Evolutionary conservation across 2,888 invertebrate species (phyloP), one percentile per base, ranked within the genome.

Genomic region (Eulithis prunata): DNA sequence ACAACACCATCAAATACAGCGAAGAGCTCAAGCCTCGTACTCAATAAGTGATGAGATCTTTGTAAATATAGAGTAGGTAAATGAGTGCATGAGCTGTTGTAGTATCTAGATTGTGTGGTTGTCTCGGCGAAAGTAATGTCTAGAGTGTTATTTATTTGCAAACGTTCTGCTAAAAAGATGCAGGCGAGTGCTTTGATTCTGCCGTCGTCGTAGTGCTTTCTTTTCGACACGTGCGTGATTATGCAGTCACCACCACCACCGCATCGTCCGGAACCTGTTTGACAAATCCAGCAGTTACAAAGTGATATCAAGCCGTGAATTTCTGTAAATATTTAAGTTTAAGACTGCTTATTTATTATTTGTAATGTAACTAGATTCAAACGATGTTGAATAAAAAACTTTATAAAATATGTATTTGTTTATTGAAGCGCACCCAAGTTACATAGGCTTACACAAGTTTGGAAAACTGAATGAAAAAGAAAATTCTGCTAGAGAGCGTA

Each of bases 1-100:
- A 93, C 76, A 91, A 93, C 74, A 93, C 93, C 6, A 93, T 93
- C 62, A 93, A 93, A 76, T 93, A 93, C 76, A 93, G 93, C 76
- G 88, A 89, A 72, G 91, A 90, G 73, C 75, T 93, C 11, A 93
- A 91, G 62, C 89, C 92, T n/a, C 83, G 82, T 62, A 76, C 69
- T 69, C 84, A 90, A 71, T 89, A 84, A 84, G 65, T 60, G 58
- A 64, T 73, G 62, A 64, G 71, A 71, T 70, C 64, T 68, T 70
- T 89, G 85, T 88, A 85, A 84, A 88, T 86, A 85, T 80, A 77
- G 75, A 70, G 73, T 76, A 70, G 69, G 73, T 76, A 70, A 72
- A 73, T 71, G 74, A 70, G 63, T 78, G 76, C 68, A 74, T 77
- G 70, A 62, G 68, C 62, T 75, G 70, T 73, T 36, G 51, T 43